Conservation (phyloP, 2,797 vertebrate genomes). For the Toxotes lorentzi region DNA sequence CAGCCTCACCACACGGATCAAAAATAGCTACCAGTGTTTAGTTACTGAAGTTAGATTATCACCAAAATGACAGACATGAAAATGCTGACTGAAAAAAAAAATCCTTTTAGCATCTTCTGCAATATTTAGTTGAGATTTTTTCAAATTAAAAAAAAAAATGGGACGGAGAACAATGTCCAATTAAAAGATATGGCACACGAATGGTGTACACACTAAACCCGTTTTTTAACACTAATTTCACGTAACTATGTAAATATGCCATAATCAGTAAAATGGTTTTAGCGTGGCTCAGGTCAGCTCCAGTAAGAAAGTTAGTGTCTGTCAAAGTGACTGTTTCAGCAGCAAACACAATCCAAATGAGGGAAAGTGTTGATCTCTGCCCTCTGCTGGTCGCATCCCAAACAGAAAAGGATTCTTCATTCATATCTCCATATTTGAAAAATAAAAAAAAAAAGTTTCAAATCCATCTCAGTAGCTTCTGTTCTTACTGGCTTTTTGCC, state of each 20-base stretch:
- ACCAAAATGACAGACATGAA: constrained; percentile 14
- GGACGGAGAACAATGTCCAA: neutral
- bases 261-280: constrained; percentile 15
- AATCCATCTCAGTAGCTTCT: constrained; percentile 12
- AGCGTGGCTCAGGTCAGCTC: constrained; percentile 35
- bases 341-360: constrained; percentile 25
- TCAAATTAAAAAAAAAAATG: neutral
- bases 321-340: constrained; percentile 24
- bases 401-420: neutral
- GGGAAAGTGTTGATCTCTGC: constrained; percentile 5
- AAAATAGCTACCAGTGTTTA: constrained; percentile 25
- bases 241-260: constrained; percentile 4
- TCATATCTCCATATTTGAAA: neutral
- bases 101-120: neutral
- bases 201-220: neutral
- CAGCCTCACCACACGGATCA: constrained; percentile 13
- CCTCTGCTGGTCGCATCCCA: constrained; percentile 16
- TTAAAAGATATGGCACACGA: constrained; percentile 37
- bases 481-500: constrained; percentile 3
- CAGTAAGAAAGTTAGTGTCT: neutral
- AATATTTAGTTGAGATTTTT: neutral
- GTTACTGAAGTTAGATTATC: constrained; percentile 15
- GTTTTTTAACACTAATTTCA: neutral
- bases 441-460: neutral
- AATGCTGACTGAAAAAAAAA: neutral